Evolutionary conservation across 2,113 vertebrate species (phyloP).

Genomic region (Periophthalmus modestus): DNA sequence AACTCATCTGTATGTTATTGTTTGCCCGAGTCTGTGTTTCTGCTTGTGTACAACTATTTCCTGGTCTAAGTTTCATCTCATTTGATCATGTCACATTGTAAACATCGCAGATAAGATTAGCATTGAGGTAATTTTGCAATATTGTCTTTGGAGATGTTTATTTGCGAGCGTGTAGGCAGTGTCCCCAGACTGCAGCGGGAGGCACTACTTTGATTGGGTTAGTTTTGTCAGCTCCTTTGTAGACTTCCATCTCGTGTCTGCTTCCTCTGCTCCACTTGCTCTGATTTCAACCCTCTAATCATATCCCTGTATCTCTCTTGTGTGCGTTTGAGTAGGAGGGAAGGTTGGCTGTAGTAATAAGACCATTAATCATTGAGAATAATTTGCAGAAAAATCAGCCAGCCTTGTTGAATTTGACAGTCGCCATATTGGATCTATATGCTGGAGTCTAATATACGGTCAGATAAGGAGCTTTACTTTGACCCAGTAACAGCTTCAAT

Average conservation of each 20-base stretch:
- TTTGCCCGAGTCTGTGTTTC: background rate
- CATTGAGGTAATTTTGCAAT: background rate
- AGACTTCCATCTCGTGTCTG: conserved; percentile 45
- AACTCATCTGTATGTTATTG: background rate
- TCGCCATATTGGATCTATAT: conserved; percentile 55
- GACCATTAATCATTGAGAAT: conserved; percentile 70
- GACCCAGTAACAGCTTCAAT: conserved; percentile 37
- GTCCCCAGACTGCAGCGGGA: conserved; percentile 10
- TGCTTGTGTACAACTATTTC: background rate
- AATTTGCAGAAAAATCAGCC: conserved; percentile 62
- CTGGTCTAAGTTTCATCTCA: background rate
- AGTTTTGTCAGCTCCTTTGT: conserved; percentile 29
- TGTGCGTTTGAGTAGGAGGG: conserved; percentile 52
- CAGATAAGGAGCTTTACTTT: conserved; percentile 56
- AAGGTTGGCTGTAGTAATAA: conserved; percentile 57
- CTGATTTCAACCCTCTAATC: conserved; percentile 53
- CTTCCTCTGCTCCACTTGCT: conserved; percentile 42
- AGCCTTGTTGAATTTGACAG: conserved; percentile 67
- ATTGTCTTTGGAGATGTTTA: conserved; percentile 11
- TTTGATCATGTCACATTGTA: background rate
- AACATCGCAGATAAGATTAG: conserved; percentile 2
- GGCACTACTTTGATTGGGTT: conserved; percentile 26
- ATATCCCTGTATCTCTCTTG: conserved; percentile 58
- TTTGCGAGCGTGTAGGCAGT: conserved; percentile 1
- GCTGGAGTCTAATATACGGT: conserved; percentile 47